phyloP scores from a whole-genome alignment of 2,797 vertebrate genomes.

The Microchirus variegatus region DNA sequence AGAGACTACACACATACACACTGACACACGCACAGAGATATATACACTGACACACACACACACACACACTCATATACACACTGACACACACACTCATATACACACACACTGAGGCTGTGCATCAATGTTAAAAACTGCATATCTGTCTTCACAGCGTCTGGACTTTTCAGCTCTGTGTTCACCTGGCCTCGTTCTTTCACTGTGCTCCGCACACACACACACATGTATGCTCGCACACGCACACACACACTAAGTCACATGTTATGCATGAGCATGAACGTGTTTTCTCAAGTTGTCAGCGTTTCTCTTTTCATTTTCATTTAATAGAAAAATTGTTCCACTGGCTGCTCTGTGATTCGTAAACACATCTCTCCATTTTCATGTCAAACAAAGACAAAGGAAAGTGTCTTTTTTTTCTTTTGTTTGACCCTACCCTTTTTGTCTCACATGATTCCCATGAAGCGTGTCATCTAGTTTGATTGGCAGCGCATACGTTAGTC shows the following conservation, averaged over 20 bases:
- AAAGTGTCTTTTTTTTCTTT: not conserved
- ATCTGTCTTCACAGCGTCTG: too few relatives aligned
- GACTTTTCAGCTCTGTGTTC: too few relatives aligned
- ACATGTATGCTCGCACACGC: too few relatives aligned
- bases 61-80: conserved; percentile 1
- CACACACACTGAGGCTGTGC: not conserved
- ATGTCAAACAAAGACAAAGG: conserved; percentile 15
- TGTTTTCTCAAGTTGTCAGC: conserved; percentile 27
- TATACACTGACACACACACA: too few relatives aligned
- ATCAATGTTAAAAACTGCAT: too few relatives aligned
- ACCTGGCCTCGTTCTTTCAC: too few relatives aligned
- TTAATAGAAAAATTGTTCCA: not conserved
- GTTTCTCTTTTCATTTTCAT: conserved; percentile 23
- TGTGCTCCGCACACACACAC: conserved; percentile 1
- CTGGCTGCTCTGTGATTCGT: not conserved
- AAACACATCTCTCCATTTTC: not conserved
- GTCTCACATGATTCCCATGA: too few relatives aligned
- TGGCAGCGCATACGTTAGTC: too few relatives aligned
- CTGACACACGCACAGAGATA: too few relatives aligned
- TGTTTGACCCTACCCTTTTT: too few relatives aligned
- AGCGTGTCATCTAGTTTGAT: too few relatives aligned
- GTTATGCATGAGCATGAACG: conserved; percentile 28
- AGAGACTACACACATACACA: not conserved
- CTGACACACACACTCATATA: not conserved
- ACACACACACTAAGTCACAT: conserved; percentile 7